These are phyloP conservation scores for Pituophis catenifer DNA, from an alignment of 2,113 vertebrate genomes.

Conservation along the genomic window DNA sequence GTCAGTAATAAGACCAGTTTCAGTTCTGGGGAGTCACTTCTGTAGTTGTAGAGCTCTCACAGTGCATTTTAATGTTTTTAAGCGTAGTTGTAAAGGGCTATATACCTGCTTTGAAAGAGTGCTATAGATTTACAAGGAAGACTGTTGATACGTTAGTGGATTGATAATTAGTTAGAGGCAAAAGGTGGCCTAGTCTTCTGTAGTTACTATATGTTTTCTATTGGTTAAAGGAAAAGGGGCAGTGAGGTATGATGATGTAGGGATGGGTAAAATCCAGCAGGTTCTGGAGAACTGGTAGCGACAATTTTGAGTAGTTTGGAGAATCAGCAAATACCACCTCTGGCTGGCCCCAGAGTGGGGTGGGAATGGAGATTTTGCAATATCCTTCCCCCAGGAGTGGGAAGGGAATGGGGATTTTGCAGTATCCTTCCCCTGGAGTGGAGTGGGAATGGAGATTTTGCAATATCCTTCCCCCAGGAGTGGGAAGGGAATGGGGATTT, in stretches of 20 bases:
- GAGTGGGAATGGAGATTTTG: too few species aligned
- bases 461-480: too few species aligned
- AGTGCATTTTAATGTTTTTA: not conserved
- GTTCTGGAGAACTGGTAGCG: too few species aligned
- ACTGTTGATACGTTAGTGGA: not conserved
- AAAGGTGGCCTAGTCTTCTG: not conserved
- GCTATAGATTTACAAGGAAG: not conserved
- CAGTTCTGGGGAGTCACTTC: not conserved
- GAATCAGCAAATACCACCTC: too few species aligned
- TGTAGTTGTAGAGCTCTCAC: not conserved
- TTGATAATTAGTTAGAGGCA: not conserved
- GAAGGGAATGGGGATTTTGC: too few species aligned
- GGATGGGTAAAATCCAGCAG: too few species aligned
- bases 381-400: too few species aligned
- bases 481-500: too few species aligned
- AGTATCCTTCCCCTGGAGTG: too few species aligned
- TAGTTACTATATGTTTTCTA: not conserved
- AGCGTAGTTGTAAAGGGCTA: not conserved
- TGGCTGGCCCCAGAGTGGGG: too few species aligned
- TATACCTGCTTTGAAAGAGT: not conserved
- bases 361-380: too few species aligned
- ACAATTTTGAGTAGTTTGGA: too few species aligned
- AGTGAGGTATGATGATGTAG: not conserved
- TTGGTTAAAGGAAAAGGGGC: not conserved
- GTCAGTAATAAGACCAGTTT: not conserved